Evolutionary conservation across 2,113 vertebrate species (phyloP).

Genomic region (Fregata magnificens): DNA sequence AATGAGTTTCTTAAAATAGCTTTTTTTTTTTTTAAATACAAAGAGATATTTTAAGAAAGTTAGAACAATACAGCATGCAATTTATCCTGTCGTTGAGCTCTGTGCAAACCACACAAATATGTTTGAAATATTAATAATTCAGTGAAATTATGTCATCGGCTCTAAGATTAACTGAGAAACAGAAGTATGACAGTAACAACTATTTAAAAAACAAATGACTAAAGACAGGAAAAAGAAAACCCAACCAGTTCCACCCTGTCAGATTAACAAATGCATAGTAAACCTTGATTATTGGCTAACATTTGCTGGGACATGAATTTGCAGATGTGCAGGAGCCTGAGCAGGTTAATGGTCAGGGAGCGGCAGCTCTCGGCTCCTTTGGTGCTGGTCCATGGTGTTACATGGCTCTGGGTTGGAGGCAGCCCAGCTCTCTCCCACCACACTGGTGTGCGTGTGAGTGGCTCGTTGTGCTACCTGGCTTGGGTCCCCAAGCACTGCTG

Average conservation of each 20-base stretch:
- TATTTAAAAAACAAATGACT: not conserved
- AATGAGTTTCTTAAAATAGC: not conserved
- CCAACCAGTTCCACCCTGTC: not conserved
- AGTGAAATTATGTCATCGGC: not conserved
- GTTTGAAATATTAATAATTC: not conserved
- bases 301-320: not conserved
- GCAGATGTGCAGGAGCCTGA: not conserved
- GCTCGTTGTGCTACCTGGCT: accelerated
- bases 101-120: not conserved
- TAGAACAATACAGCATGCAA: not conserved
- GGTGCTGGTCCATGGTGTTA: not conserved
- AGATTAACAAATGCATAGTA: not conserved
- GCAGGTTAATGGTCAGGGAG: not conserved
- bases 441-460: too few species aligned
- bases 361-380: not conserved
- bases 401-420: not conserved
- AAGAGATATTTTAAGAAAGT: not conserved
- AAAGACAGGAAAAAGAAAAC: not conserved
- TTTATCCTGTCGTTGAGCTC: not conserved
- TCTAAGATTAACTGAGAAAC: not conserved
- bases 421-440: not conserved
- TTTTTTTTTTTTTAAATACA: not conserved
- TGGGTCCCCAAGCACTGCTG: not conserved
- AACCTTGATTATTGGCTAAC: not conserved
- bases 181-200: not conserved